Percentiles rank a stretch among this genome's conserved stretches.
phyloP scores from a whole-genome alignment of 30 jellyfish, hydroid and myxozoan genomes.

The Haliclystus octoradiatus region DNA sequence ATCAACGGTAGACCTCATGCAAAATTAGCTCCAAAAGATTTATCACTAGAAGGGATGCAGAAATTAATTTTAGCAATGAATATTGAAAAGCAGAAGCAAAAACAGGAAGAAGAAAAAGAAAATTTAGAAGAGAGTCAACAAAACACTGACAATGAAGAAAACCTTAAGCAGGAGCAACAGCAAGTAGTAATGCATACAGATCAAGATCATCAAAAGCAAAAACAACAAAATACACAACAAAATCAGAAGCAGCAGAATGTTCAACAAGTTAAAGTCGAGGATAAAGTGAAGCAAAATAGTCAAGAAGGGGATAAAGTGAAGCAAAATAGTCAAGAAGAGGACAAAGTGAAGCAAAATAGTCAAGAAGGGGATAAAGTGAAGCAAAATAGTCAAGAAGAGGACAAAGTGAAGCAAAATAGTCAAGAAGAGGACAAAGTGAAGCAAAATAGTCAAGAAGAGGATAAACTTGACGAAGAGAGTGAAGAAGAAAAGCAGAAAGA shows the following conservation, averaged over 20 bases:
- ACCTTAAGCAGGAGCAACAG: too few species aligned
- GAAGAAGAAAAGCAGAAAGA: conserved; percentile 1
- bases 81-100: too few species aligned
- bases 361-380: too few species aligned
- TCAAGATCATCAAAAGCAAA: conserved; percentile 5
- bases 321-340: too few species aligned
- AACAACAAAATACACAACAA: conserved; percentile 10
- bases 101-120: conserved; percentile 1
- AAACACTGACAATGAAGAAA: not conserved
- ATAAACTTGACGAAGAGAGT: not conserved
- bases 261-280: not conserved
- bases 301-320: too few species aligned
- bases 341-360: too few species aligned
- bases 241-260: not conserved
- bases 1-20: not conserved
- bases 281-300: too few species aligned
- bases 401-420: not conserved
- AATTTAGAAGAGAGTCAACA: conserved; percentile 3
- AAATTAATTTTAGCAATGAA: too few species aligned
- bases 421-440: not conserved
- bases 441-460: not conserved
- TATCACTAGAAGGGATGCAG: not conserved
- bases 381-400: not conserved
- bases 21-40: too few species aligned
- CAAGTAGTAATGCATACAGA: too few species aligned